phyloP scores from a whole-genome alignment of 2,797 vertebrate species.

The Myripristis murdjan region DNA sequence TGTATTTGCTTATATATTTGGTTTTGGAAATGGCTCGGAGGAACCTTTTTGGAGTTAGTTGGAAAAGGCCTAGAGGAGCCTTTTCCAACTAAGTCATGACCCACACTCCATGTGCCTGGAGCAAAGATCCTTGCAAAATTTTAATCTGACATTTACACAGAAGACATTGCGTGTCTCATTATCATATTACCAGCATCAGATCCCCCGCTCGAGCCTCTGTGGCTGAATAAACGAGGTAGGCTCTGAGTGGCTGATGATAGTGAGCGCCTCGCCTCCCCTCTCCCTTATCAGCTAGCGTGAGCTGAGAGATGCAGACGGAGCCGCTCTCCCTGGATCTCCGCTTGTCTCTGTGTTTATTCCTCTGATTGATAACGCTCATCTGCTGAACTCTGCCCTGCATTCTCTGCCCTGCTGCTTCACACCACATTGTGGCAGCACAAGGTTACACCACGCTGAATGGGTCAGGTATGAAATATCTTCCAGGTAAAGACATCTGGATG shows the following conservation, averaged over 20 bases:
- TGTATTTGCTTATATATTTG: no score
- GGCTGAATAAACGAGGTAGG: slow-evolving; percentile 53
- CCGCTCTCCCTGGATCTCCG: slow-evolving; percentile 65
- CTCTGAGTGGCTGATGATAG: slow-evolving; percentile 69
- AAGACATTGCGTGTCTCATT: slow-evolving; percentile 39
- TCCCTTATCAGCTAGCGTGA: slow-evolving; percentile 68
- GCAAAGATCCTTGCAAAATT: slow-evolving; percentile 44
- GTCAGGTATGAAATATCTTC: background rate
- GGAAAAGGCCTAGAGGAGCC: no score
- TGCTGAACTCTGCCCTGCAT: slow-evolving; percentile 70
- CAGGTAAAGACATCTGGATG: background rate
- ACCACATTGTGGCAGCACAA: slow-evolving; percentile 21
- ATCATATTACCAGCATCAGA: slow-evolving; percentile 36
- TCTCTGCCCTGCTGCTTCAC: slow-evolving; percentile 40
- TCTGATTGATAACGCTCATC: slow-evolving; percentile 69
- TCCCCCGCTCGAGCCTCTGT: slow-evolving; percentile 31
- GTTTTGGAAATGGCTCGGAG: background rate
- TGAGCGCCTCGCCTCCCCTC: slow-evolving; percentile 59
- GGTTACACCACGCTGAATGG: background rate
- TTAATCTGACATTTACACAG: background rate
- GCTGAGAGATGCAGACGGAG: slow-evolving; percentile 53
- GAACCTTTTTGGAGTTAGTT: no score
- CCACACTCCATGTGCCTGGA: slow-evolving; percentile 1
- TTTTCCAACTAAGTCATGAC: no score
- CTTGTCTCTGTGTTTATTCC: slow-evolving; percentile 77